Evolutionary conservation across 1,140 invertebrate genomes (phyloP).

Genomic region (Bombyx mori): DNA sequence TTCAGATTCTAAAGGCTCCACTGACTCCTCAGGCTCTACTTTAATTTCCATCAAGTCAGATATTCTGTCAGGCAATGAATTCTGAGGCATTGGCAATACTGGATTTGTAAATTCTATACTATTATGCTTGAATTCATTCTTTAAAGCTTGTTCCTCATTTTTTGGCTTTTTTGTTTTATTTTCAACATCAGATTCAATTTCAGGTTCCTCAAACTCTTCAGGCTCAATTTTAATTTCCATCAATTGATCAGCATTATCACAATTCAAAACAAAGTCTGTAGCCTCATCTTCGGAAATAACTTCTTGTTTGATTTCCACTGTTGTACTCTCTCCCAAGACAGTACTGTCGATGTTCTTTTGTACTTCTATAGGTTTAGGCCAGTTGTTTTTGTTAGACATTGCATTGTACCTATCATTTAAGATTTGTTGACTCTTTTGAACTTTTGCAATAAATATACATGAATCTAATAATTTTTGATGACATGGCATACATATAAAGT

Average conservation of each 20-base stretch:
- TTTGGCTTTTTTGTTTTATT: no score
- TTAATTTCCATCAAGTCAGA: no score
- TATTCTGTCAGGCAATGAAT: no score
- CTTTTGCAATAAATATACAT: conserved; percentile 30
- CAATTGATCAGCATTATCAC: no score
- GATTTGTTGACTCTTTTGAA: conserved; percentile 29
- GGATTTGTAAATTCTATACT: no score
- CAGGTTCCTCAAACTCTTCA: conserved; percentile 34
- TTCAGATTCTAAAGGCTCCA: no score
- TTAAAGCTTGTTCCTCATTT: no score
- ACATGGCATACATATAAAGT: conserved; percentile 42
- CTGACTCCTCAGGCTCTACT: no score
- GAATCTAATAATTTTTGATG: conserved; percentile 34
- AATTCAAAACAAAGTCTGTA: background rate
- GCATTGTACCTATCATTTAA: conserved; percentile 22
- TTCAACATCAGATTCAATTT: no score
- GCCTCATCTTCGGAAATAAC: conserved; percentile 42
- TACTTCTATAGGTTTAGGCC: conserved; percentile 54
- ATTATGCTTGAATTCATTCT: no score
- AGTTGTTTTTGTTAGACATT: conserved; percentile 13
- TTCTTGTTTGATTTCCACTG: conserved; percentile 50
- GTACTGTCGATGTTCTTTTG: conserved; percentile 32
- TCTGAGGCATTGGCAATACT: no score
- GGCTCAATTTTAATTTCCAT: conserved; percentile 31
- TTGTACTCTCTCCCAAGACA: conserved; percentile 19